Evolutionary conservation across 2,888 invertebrate genomes (phyloP).

Genomic region (Patella pellucida): DNA sequence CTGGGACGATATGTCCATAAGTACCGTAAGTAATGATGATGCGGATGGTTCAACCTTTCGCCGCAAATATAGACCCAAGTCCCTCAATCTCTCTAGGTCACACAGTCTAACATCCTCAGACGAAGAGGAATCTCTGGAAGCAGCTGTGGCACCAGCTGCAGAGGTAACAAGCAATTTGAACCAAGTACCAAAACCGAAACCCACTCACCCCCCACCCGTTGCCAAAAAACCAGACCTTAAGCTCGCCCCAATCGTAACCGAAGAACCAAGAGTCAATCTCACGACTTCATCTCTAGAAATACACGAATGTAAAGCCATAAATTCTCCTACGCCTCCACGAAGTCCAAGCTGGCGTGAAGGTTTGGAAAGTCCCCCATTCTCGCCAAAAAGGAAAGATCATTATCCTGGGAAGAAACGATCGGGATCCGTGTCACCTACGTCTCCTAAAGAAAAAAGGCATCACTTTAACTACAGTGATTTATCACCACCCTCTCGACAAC

Average conservation of each 20-base stretch:
- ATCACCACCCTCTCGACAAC: slow-evolving; percentile 57
- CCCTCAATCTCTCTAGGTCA: slow-evolving; percentile 60
- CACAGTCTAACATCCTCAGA: slow-evolving; percentile 64
- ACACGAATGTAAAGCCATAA: slow-evolving; percentile 29
- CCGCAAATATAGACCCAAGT: slow-evolving; percentile 59
- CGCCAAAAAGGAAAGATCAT: slow-evolving; percentile 60
- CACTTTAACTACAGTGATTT: slow-evolving; percentile 61
- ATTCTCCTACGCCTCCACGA: slow-evolving; percentile 63
- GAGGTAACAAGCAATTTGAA: slow-evolving; percentile 17
- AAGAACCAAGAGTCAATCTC: slow-evolving; percentile 12
- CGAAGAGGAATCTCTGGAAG: slow-evolving; percentile 33
- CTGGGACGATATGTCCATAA: slow-evolving; percentile 54
- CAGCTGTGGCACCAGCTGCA: background rate
- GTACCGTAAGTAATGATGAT: slow-evolving; percentile 51
- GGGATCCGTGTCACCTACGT: slow-evolving; percentile 61
- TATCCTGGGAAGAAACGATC: slow-evolving; percentile 61
- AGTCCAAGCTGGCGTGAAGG: slow-evolving; percentile 68
- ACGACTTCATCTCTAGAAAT: slow-evolving; percentile 5
- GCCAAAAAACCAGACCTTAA: background rate
- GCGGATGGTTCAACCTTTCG: slow-evolving; percentile 43
- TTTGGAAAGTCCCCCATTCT: slow-evolving; percentile 63
- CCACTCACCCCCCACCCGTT: slow-evolving; percentile 6
- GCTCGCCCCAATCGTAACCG: slow-evolving; percentile 18
- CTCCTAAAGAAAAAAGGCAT: slow-evolving; percentile 50
- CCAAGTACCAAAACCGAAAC: slow-evolving; percentile 11